Percentiles rank a stretch among this genome's conserved stretches.
phyloP scores from a whole-genome alignment of 2,888 invertebrate species.

The Plutella xylostella region DNA sequence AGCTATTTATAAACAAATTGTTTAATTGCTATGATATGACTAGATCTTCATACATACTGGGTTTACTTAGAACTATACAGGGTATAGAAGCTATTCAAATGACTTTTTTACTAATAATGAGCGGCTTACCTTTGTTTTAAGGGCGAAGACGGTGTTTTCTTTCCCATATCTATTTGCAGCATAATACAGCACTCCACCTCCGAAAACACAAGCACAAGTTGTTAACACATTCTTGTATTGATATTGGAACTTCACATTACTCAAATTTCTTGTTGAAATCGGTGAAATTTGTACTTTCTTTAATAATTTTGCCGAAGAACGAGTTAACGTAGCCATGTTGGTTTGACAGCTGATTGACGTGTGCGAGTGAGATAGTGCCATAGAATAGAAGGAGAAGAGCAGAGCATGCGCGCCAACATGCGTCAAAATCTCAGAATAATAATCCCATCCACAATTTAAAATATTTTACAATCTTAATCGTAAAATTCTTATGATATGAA shows the following conservation, averaged over 20 bases:
- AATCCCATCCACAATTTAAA: no score
- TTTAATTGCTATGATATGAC: no score
- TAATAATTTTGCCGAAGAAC: slow-evolving; percentile 51
- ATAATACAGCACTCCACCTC: slow-evolving; percentile 49
- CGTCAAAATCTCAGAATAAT: not conserved
- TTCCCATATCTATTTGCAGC: slow-evolving; percentile 42
- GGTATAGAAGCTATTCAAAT: no score
- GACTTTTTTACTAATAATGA: no score
- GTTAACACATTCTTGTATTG: slow-evolving; percentile 36
- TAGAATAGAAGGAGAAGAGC: not conserved
- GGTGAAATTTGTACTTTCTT: slow-evolving; percentile 45
- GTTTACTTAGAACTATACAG: no score
- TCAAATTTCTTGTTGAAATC: slow-evolving; percentile 40
- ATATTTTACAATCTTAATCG: no score
- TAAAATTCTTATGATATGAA: no score
- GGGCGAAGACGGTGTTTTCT: slow-evolving; percentile 51
- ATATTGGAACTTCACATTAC: slow-evolving; percentile 38
- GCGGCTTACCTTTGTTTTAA: slow-evolving; percentile 60
- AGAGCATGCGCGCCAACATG: not conserved
- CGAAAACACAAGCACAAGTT: slow-evolving; percentile 54
- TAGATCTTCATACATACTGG: no score
- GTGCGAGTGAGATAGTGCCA: slow-evolving; percentile 4
- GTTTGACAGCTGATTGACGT: slow-evolving; percentile 29
- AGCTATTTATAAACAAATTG: no score
- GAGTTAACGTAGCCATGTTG: slow-evolving; percentile 66